Evolutionary conservation across 2,113 vertebrate genomes (phyloP).

Genomic region (Psittacara wagleri): DNA sequence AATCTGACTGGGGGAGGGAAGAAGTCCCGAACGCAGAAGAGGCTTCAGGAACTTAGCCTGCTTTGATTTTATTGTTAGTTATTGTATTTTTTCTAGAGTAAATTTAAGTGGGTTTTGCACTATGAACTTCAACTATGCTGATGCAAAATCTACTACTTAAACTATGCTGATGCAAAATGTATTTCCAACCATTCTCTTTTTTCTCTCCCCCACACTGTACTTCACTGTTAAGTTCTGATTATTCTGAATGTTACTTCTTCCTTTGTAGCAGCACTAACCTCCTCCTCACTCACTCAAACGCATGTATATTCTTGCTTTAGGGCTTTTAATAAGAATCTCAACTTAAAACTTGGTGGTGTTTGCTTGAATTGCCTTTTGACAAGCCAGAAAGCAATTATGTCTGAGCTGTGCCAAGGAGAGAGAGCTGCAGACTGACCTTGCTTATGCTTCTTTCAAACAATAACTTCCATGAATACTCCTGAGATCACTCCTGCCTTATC

Average conservation of each 20-base stretch:
- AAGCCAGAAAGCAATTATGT: neutral
- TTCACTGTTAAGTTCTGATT: neutral
- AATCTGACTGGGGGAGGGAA: neutral
- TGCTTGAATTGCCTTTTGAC: neutral
- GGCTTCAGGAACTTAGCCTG: neutral
- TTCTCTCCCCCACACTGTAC: neutral
- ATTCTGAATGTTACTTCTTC: neutral
- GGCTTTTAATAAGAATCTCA: neutral
- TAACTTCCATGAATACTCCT: neutral
- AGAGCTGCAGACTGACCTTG: neutral
- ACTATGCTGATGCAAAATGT: neutral
- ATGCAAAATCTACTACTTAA: neutral
- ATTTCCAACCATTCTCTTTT: neutral
- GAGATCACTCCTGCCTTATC: neutral
- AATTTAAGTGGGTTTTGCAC: neutral
- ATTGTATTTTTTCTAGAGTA: neutral
- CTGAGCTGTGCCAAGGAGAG: neutral
- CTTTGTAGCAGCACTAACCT: neutral
- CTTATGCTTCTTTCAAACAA: neutral
- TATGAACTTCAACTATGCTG: neutral
- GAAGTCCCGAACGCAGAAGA: neutral
- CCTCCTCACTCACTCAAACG: neutral
- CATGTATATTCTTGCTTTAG: neutral
- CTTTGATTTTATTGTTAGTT: neutral
- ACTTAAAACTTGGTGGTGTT: neutral